These are phyloP conservation scores for Encarsia formosa DNA, from an alignment of 2,888 invertebrate genomes.

Conservation along the genomic window DNA sequence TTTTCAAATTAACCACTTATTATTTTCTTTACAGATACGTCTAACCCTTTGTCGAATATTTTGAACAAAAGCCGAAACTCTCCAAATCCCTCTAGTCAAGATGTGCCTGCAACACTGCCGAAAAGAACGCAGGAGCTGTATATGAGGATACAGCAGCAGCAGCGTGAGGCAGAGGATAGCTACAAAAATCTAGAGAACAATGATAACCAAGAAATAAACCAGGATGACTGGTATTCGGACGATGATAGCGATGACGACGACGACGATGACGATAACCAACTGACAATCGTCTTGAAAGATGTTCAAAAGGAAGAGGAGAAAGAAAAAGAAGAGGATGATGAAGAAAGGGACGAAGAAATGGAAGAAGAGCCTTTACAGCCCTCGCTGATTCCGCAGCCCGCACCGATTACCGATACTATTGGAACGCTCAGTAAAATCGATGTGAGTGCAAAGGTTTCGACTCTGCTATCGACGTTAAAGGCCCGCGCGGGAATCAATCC, in stretches of 20 bases:
- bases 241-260: constrained; percentile 67
- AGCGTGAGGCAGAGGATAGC: constrained; percentile 52
- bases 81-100: constrained; percentile 27
- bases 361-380: constrained; percentile 31
- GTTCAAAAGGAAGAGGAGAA: constrained; percentile 60
- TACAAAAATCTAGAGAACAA: constrained; percentile 49
- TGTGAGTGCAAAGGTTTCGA: constrained; percentile 70
- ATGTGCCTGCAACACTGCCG: constrained; percentile 58
- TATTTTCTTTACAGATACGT: neutral
- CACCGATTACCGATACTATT: constrained; percentile 60
- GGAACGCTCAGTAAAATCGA: constrained; percentile 71
- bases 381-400: constrained; percentile 52
- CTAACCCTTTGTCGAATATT: neutral
- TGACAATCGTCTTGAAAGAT: constrained; percentile 70
- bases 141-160: constrained; percentile 64
- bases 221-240: constrained; percentile 74
- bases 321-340: constrained; percentile 33
- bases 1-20: neutral
- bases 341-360: constrained; percentile 25
- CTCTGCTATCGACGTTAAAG: constrained; percentile 61
- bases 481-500: constrained; percentile 34
- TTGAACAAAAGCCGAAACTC: constrained; percentile 10
- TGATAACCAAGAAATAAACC: constrained; percentile 40
- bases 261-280: constrained; percentile 44
- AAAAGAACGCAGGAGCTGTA: constrained; percentile 65